These are phyloP conservation scores for Pogonocichla stellata DNA, from an alignment of 2,113 vertebrate species.

Conservation along the genomic window DNA sequence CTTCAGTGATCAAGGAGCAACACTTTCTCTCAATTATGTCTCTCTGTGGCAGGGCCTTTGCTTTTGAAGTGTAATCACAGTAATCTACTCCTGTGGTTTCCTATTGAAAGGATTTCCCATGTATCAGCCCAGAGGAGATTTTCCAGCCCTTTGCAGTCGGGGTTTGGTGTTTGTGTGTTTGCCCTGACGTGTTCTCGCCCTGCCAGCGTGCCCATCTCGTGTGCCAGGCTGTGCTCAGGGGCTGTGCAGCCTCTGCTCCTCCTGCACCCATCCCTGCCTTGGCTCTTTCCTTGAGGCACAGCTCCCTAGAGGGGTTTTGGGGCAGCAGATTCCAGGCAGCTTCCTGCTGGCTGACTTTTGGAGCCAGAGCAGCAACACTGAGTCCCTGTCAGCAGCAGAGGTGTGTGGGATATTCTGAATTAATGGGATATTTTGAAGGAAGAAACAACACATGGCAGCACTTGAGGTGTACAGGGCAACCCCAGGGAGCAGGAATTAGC, in stretches of 20 bases:
- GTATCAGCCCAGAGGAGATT: conserved; percentile 64
- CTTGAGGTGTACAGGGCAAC: background rate
- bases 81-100: conserved; percentile 80
- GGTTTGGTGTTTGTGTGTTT: conserved; percentile 64
- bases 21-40: conserved; percentile 75
- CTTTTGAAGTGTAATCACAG: conserved; percentile 81
- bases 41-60: conserved; percentile 71
- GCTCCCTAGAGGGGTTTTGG: background rate
- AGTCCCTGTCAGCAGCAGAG: accelerated
- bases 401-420: background rate
- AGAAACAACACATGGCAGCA: background rate
- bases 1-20: conserved; percentile 71
- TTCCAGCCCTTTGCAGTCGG: conserved; percentile 60
- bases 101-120: conserved; percentile 78
- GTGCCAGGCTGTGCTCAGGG: background rate
- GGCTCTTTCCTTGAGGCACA: background rate
- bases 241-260: background rate
- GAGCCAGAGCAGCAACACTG: background rate
- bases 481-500: background rate
- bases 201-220: background rate
- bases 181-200: background rate
- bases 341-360: background rate
- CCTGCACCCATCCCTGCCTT: accelerated
- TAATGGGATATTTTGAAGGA: background rate
- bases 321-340: background rate